Percentiles rank a stretch among this genome's conserved stretches.
Evolutionary conservation across 2,888 invertebrate genomes (phyloP).

Genomic region (Herminia tarsipennalis): DNA sequence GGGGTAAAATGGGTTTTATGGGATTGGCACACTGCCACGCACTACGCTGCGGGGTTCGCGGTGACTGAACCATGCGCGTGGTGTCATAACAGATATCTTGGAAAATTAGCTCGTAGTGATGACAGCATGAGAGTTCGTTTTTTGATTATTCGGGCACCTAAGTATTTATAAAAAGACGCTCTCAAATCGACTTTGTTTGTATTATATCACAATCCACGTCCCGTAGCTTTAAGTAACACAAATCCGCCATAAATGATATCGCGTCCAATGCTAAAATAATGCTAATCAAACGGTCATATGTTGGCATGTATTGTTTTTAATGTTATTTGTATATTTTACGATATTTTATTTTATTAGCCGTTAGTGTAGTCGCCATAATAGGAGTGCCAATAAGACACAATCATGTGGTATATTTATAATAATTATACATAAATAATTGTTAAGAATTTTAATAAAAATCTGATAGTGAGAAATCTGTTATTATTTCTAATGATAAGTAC

Average conservation of each 20-base stretch:
- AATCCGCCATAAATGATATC: conserved; percentile 44
- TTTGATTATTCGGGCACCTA: too few species aligned
- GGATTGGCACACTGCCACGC: too few species aligned
- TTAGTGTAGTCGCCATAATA: conserved; percentile 61
- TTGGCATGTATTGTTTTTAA: conserved; percentile 50
- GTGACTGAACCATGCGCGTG: too few species aligned
- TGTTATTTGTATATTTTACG: conserved; percentile 47
- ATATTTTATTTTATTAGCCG: conserved; percentile 47
- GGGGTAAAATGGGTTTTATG: too few species aligned
- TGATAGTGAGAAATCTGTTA: conserved; percentile 60
- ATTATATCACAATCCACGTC: conserved; percentile 42
- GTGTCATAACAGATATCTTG: too few species aligned
- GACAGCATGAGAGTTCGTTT: too few species aligned
- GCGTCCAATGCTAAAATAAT: conserved; percentile 49
- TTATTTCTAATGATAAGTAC: conserved; percentile 39
- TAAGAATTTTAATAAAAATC: conserved; percentile 79
- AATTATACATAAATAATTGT: conserved; percentile 74
- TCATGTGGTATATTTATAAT: conserved; percentile 72
- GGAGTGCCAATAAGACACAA: conserved; percentile 73
- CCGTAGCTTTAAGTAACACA: conserved; percentile 43
- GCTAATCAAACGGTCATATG: conserved; percentile 42
- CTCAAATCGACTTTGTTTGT: conserved; percentile 22
- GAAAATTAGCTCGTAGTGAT: too few species aligned
- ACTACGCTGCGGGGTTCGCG: too few species aligned
- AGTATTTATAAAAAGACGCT: too few species aligned